A percentile compares a stretch with the other conserved stretches of the same genome.
These are phyloP conservation scores for Hypsopygia costalis DNA, from an alignment of 2,888 invertebrate genomes.

Conservation along the genomic window DNA sequence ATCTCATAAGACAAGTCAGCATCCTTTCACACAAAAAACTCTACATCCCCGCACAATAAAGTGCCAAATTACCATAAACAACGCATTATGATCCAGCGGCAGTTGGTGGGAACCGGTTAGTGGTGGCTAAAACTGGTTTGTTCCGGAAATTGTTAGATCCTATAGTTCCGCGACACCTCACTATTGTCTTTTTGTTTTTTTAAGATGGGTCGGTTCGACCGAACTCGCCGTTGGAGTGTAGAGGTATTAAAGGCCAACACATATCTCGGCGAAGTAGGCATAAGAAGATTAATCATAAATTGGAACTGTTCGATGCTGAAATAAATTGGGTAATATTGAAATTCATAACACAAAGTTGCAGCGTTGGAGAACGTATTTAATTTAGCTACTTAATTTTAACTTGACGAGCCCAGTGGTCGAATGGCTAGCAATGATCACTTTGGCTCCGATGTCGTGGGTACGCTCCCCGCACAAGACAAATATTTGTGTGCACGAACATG, in stretches of 20 bases:
- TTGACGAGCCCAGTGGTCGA: no score
- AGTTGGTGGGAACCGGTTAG: slow-evolving; percentile 52
- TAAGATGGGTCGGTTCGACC: slow-evolving; percentile 52
- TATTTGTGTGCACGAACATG: no score
- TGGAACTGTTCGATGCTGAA: no score
- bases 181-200: slow-evolving; percentile 63
- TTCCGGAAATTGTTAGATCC: slow-evolving; percentile 60
- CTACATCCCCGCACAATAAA: slow-evolving; percentile 54
- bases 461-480: no score
- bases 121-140: slow-evolving; percentile 43
- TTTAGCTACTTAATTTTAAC: no score
- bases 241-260: slow-evolving; percentile 42
- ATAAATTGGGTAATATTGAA: no score
- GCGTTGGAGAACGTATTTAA: no score
- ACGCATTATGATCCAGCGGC: slow-evolving; percentile 57
- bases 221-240: slow-evolving; percentile 38
- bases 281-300: no score
- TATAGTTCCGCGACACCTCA: slow-evolving; percentile 64
- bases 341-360: no score
- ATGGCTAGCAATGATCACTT: no score
- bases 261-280: neutral
- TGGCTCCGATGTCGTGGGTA: no score
- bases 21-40: slow-evolving; percentile 49
- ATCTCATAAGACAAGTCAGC: slow-evolving; percentile 50
- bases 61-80: slow-evolving; percentile 78